These are phyloP conservation scores for Toxonevra muliebris DNA, from an alignment of 2,888 invertebrate species.

Conservation along the genomic window DNA sequence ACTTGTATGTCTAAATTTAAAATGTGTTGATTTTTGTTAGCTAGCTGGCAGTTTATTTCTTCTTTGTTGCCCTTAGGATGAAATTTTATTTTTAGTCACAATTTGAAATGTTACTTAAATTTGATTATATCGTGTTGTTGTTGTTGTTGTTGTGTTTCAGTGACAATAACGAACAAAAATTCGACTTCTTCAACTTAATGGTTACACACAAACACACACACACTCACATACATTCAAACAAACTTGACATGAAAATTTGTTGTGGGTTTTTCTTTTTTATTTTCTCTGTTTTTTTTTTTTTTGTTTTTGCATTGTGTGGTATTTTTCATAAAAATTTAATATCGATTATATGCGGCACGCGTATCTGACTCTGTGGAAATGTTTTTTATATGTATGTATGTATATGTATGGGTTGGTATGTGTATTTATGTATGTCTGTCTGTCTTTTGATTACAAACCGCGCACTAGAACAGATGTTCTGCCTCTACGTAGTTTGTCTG, in stretches of 20 bases:
- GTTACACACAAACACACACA: no score
- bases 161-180: no score
- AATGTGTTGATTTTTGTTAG: background rate
- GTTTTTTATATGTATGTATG: constrained; percentile 1
- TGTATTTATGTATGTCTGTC: constrained; percentile 9
- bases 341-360: constrained; percentile 32
- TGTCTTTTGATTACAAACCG: background rate
- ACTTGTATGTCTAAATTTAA: constrained; percentile 12
- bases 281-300: background rate
- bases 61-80: background rate
- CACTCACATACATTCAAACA: no score
- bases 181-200: no score
- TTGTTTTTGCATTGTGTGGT: no score
- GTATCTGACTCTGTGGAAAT: background rate
- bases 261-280: background rate
- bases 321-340: constrained; percentile 24
- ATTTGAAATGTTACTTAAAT: background rate
- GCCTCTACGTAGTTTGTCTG: no score
- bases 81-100: background rate
- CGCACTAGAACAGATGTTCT: no score
- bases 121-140: background rate
- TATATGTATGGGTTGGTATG: background rate
- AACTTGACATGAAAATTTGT: no score
- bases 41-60: background rate
- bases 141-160: background rate